Percentiles rank a stretch among this genome's conserved stretches.
Evolutionary conservation across 2,888 invertebrate genomes (phyloP).

Genomic region (Polydrusus pterygomalis): DNA sequence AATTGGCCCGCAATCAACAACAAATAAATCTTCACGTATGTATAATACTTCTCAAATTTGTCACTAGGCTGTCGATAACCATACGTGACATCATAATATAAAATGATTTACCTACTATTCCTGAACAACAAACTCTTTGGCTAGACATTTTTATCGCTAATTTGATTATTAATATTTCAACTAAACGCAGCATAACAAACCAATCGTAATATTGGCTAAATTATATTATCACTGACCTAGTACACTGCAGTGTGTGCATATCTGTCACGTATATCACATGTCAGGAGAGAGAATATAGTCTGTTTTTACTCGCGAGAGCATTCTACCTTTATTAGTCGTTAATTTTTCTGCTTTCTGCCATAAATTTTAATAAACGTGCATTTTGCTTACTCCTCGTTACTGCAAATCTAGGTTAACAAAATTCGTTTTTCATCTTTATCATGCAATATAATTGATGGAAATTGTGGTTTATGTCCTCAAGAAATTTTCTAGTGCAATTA

Average conservation of each 20-base stretch:
- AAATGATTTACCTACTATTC: slow-evolving; percentile 1
- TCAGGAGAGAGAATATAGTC: slow-evolving; percentile 18
- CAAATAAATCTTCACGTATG: slow-evolving; percentile 7
- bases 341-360: slow-evolving; percentile 29
- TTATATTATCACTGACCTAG: slow-evolving; percentile 50
- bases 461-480: background rate
- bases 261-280: slow-evolving; percentile 28
- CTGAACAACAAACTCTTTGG: slow-evolving; percentile 3
- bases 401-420: slow-evolving; percentile 30
- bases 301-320: slow-evolving; percentile 18
- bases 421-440: slow-evolving; percentile 30
- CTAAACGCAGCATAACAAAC: slow-evolving; percentile 16
- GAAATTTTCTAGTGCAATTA: background rate
- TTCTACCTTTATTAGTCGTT: slow-evolving; percentile 22
- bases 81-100: background rate
- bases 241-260: slow-evolving; percentile 33
- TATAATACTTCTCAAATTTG: slow-evolving; percentile 6
- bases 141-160: slow-evolving; percentile 10
- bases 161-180: slow-evolving; percentile 9
- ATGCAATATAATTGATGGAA: slow-evolving; percentile 3
- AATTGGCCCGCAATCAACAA: background rate
- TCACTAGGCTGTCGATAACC: background rate
- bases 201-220: slow-evolving; percentile 27
- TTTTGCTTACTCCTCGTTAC: slow-evolving; percentile 23
- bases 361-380: slow-evolving; percentile 30